Evolutionary conservation across 2,113 vertebrate species (phyloP), one percentile per base, ranked within the genome.

Genomic region (Mesoclemmys tuberculata): DNA sequence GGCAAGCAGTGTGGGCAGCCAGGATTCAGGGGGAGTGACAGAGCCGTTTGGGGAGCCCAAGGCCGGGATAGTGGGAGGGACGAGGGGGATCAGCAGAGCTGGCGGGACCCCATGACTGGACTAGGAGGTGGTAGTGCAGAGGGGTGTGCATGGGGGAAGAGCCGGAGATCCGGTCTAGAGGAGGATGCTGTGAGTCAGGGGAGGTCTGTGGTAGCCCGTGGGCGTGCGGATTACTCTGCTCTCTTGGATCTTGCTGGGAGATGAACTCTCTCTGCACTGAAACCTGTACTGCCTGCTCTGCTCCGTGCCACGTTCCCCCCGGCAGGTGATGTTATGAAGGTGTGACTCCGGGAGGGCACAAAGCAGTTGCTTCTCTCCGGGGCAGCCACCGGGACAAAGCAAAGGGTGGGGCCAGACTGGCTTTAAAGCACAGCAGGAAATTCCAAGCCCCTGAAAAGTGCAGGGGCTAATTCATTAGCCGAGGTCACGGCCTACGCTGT

Each of bases 351-450:
- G 52, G 80, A 10, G n/a, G 87, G 27, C 83, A 82, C 1, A 13
- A 51, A 48, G 64, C 9, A 44, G 79, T 49, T 74, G 9, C 56
- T 78, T 82, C 85, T 13, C 58, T 41, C 24, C 35, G 19, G 18
- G 64, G 64, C 64, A 68, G 64, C 64, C 35, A 64, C 19, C 14
- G 9, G 14, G 74, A 8, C 48, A 74, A 49, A 77, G 54, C 64
- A 29, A 54, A 31, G 92, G 86, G 75, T 91, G 68, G 58, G n/a
- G 68, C 79, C 93, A 10, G 68, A 83, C 24, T 8, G 64, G n/a
- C 86, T 92, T 90, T 88, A 90, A 88, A 94, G 68, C 54, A 77
- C 27, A 81, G 54, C 84, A 48, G 38, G 80, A 77, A 85, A 51
- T 61, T 92, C 46, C 29, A 82, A 82, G 55, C 71, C 84, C 87